A percentile compares a stretch with the other conserved stretches of the same genome.
phyloP scores from a whole-genome alignment of 2,888 invertebrate genomes.

The Andrena minutula region DNA sequence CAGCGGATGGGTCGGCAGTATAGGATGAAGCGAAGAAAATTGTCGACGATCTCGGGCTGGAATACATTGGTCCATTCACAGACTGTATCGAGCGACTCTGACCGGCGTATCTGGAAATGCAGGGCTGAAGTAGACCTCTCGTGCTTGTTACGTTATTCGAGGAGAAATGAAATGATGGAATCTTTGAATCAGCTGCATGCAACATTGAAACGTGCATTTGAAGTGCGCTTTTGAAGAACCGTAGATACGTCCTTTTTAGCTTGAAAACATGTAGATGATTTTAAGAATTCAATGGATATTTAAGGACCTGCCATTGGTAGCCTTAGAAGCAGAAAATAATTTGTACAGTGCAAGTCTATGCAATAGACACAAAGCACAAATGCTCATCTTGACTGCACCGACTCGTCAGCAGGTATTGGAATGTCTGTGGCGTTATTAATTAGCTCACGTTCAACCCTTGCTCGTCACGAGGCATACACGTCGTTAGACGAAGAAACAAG shows the following conservation, averaged over 20 bases:
- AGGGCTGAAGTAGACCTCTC: background rate
- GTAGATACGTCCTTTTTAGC: too few species aligned
- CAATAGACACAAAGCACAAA: too few species aligned
- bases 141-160: background rate
- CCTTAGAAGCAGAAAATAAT: too few species aligned
- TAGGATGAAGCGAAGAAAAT: slow-evolving; percentile 11
- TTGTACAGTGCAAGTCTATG: too few species aligned
- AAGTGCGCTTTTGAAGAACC: too few species aligned
- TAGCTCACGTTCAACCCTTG: slow-evolving; percentile 4
- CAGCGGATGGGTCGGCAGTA: background rate
- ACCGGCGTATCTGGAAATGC: background rate
- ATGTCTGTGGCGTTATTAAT: slow-evolving; percentile 6
- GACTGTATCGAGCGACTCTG: background rate
- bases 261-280: too few species aligned
- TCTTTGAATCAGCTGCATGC: background rate
- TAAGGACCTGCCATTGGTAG: too few species aligned
- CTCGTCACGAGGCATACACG: background rate
- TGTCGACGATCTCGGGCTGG: slow-evolving; percentile 2
- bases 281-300: too few species aligned
- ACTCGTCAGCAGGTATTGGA: background rate
- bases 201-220: too few species aligned
- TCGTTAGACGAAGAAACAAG: background rate
- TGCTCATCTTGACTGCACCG: background rate
- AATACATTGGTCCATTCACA: background rate
- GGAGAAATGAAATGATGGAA: background rate